These are phyloP conservation scores for Chondrosia reniformis DNA, from an alignment of 37 sponge, comb jelly and placozoan genomes.

Conservation along the genomic window DNA sequence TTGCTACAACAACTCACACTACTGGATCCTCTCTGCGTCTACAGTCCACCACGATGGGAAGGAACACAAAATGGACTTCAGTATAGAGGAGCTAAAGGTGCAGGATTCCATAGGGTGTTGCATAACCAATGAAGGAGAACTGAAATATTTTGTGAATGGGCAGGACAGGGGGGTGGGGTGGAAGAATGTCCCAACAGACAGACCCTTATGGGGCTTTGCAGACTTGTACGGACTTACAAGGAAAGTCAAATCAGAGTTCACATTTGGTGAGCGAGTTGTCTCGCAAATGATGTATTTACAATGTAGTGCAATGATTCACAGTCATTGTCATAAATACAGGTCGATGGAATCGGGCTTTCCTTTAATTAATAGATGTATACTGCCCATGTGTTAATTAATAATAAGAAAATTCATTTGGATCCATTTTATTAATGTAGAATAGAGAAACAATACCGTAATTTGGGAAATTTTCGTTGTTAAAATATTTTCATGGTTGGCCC, in stretches of 20 bases:
- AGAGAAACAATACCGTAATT: too few relatives aligned
- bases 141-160: constrained; percentile 72
- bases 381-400: too few relatives aligned
- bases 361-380: too few relatives aligned
- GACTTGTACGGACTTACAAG: constrained; percentile 84
- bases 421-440: too few relatives aligned
- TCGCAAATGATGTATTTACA: too few relatives aligned
- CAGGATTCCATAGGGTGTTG: constrained; percentile 71
- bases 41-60: constrained; percentile 80
- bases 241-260: constrained; percentile 80
- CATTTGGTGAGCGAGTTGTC: constrained; percentile 86
- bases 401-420: too few relatives aligned
- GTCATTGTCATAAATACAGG: too few relatives aligned
- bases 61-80: constrained; percentile 73
- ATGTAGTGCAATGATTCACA: too few relatives aligned
- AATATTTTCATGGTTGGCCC: too few relatives aligned
- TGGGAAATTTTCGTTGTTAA: too few relatives aligned
- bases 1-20: constrained; percentile 66
- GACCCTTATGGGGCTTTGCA: constrained; percentile 79
- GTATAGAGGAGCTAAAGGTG: constrained; percentile 59
- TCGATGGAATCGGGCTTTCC: too few relatives aligned
- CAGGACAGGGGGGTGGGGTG: constrained; percentile 68
- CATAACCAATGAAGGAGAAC: constrained; percentile 66
- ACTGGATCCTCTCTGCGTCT: constrained; percentile 88
- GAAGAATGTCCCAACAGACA: constrained; percentile 62